Base-by-base conservation (phyloP, 1,140 invertebrate genomes). In the Stegodyphus mimosarum region DNA sequence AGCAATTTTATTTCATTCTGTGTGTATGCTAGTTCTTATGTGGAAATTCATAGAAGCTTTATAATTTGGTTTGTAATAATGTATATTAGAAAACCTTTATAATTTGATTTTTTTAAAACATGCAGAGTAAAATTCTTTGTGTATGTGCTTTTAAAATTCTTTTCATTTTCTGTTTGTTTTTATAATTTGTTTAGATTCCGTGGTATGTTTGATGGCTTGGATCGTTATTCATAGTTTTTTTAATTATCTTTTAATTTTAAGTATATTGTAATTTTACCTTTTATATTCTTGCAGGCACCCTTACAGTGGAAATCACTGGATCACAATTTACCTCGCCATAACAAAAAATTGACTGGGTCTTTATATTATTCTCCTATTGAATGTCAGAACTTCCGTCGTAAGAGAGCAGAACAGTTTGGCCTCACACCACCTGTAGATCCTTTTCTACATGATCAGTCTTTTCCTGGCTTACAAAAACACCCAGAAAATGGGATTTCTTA, bases 381-480 rank as follows among this genome's bases (percentile, higher is more conserved):
- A 49, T 17, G n/a, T 15, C 17, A n/a, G 11, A 55, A 9, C 18
- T 13, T 15, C 18, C 88, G 88, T 53, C 83, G 83, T 6, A 88
- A 89, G 60, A 84, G 89, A 50, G 89, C 89, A 6, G 75, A 71
- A 15, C 88, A 90, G 83, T 86, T 90, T 50, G 90, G 90, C 11
- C 51, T 90, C 0, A 76, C 71, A 7, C 67, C 86, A 60, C 86
- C 74, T n/a, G 86, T 88, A 52, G 87, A 88, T 49, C 89, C 90
- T 33, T 91, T 90, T 87, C 89, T 90, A 76, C 86, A 84, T 3
- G 90, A 90, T 80, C 90, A 91, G 88, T 90, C 90, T 6, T 90
- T 89, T 76, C 90, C 90, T 7, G 88, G 88, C 15, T 77, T 63
- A 13, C 63, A 69, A 33, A 79, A 66, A 74, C 49, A 69, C 52